Conservation (phyloP, 2,113 vertebrate genomes). For the Eurystomus gularis region DNA sequence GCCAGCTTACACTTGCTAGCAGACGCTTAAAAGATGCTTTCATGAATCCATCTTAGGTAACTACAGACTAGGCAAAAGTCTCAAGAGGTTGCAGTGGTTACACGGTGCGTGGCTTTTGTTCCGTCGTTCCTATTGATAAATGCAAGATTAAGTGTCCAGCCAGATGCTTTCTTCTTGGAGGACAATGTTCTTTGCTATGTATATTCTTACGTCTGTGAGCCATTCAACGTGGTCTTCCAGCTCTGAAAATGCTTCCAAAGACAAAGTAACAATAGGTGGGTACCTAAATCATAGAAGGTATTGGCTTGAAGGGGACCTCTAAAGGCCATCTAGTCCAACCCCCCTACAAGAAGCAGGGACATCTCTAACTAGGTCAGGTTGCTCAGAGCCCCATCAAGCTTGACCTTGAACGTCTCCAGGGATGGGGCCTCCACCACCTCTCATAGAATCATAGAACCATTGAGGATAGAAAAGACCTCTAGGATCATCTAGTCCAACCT, state of each 20-base stretch:
- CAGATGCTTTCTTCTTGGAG: not conserved
- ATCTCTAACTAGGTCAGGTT: too few species aligned
- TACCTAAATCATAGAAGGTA: too few species aligned
- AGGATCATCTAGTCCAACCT: too few species aligned
- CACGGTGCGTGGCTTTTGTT: not conserved
- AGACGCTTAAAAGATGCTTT: not conserved
- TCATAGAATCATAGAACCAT: too few species aligned
- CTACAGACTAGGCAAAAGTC: not conserved
- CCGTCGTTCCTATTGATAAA: not conserved
- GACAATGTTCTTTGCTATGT: not conserved
- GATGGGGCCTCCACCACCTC: too few species aligned
- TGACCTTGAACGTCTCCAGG: too few species aligned
- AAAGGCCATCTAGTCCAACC: too few species aligned
- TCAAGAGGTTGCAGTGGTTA: not conserved
- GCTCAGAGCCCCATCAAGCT: too few species aligned
- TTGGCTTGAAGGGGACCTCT: too few species aligned
- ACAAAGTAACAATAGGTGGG: not conserved
- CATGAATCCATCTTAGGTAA: not conserved
- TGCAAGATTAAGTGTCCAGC: not conserved
- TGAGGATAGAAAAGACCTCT: too few species aligned
- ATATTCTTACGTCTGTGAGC: not conserved
- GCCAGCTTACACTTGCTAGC: not conserved
- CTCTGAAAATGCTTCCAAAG: not conserved
- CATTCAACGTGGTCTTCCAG: not conserved
- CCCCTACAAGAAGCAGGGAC: too few species aligned